Base-by-base conservation (phyloP, 1,140 invertebrate genomes). In the Dendrolimus punctatus region DNA sequence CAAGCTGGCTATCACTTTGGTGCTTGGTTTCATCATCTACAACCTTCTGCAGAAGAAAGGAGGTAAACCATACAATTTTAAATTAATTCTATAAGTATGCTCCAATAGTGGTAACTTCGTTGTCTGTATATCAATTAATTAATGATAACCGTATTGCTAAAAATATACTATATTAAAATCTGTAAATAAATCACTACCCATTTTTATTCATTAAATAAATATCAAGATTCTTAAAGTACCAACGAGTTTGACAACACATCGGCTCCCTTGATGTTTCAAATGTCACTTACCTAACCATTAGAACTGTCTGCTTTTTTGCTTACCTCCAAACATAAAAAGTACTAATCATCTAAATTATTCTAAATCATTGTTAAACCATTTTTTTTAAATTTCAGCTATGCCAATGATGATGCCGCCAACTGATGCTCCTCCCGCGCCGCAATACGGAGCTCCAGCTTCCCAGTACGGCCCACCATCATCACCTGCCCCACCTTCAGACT, bases 1-100 rank as follows among this genome's bases (percentile, higher is more conserved):
- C 60, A 96, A 96, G 80, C 87, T 95, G 44, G 93, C 94, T 50
- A 91, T 96, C 64, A 83, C 93, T 4, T 79, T 95, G 48, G 94
- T 96, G 40, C 87, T 95, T 45, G 94, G 92, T 55, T 95, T 96
- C 87, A 88, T 95, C 10, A 90, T 93, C 49, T 89, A 93, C 69
- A 94, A 95, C 61, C 85, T 95, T 57, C 85, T 93, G 44, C 93
- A 94, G 83, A 95, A 95, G 81, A 90, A 90, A 82, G 79, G 89
- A 84, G 81, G 81, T 85, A 53, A 62, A 53, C 41, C 39, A 40
- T 46, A 6, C 8, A 44, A 39, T 5, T 23, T 37, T 36, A 7
- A n/a, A 10, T 39, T 43, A 37, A 10, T 10, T 46, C n/a, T 42
- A 23, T 23, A 23, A 23, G 23, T 23, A 2, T 23, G 23, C 23